Evolutionary conservation across 2,113 vertebrate genomes (phyloP).

Genomic region (Mobula birostris): DNA sequence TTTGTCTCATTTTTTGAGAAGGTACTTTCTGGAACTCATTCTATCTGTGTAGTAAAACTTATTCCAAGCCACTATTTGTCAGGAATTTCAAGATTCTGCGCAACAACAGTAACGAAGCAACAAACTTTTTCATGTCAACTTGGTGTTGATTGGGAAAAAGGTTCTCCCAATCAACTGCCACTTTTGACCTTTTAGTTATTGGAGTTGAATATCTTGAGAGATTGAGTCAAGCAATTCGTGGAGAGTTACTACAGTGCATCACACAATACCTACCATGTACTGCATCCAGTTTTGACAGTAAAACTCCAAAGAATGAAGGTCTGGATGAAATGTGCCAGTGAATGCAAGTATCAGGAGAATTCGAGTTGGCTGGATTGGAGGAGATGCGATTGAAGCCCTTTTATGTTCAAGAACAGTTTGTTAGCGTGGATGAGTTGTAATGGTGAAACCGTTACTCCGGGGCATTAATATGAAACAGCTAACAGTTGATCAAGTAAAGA

Average conservation of each 20-base stretch:
- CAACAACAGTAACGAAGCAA: not conserved
- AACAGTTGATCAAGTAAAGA: constrained; percentile 6
- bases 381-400: not conserved
- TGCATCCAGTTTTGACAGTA: not conserved
- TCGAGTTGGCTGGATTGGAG: not conserved
- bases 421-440: not conserved
- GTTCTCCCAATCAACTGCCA: not conserved
- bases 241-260: not conserved
- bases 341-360: not conserved
- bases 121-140: not conserved
- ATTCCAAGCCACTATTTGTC: not conserved
- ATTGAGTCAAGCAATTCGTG: not conserved
- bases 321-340: not conserved
- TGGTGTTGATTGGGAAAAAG: not conserved
- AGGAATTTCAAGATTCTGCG: not conserved
- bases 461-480: not conserved
- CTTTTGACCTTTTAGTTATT: not conserved
- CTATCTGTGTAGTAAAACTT: not conserved
- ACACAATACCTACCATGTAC: no score
- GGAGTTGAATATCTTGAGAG: not conserved
- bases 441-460: not conserved
- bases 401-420: not conserved
- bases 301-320: not conserved
- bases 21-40: not conserved
- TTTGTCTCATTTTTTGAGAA: not conserved